Evolutionary conservation across 2,797 vertebrate species (phyloP).

Genomic region (Otolemur crassicaudatus): DNA sequence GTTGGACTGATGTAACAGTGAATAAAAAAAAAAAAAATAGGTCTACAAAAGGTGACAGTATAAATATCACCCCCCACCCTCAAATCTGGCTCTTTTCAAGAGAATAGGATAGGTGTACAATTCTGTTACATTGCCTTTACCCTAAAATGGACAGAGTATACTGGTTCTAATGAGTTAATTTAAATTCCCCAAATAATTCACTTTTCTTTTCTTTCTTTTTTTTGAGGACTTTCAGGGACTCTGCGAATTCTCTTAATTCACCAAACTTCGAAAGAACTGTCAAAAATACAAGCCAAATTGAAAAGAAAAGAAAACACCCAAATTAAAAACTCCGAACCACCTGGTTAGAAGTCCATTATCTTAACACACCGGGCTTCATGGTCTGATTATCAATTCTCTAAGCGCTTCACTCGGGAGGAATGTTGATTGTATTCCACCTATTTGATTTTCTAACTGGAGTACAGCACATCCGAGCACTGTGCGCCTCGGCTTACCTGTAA

Average conservation of each 20-base stretch:
- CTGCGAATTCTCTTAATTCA: not conserved
- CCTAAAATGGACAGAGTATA: not conserved
- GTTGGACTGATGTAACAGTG: not conserved
- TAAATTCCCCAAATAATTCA: not conserved
- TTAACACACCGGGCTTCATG: not conserved
- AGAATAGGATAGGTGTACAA: not conserved
- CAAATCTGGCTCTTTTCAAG: not conserved
- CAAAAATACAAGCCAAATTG: not conserved
- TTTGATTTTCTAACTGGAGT: not conserved
- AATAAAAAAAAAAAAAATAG: not conserved
- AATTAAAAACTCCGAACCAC: not conserved
- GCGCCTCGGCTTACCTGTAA: conserved; percentile 92
- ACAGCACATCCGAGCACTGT: not conserved
- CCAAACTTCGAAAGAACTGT: conserved; percentile 3
- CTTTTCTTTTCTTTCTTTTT: not conserved
- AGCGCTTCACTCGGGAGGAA: not conserved
- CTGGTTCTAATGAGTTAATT: not conserved
- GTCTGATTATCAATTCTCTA: conserved; percentile 43
- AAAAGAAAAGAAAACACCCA: not conserved
- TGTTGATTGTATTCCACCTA: not conserved
- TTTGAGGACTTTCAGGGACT: not conserved
- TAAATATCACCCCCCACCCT: not conserved
- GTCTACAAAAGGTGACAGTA: not conserved
- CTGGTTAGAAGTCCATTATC: conserved; percentile 59
- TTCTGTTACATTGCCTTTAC: not conserved